Evolutionary conservation across 2,888 invertebrate genomes (phyloP).

Genomic region (Melieria crassipennis): DNA sequence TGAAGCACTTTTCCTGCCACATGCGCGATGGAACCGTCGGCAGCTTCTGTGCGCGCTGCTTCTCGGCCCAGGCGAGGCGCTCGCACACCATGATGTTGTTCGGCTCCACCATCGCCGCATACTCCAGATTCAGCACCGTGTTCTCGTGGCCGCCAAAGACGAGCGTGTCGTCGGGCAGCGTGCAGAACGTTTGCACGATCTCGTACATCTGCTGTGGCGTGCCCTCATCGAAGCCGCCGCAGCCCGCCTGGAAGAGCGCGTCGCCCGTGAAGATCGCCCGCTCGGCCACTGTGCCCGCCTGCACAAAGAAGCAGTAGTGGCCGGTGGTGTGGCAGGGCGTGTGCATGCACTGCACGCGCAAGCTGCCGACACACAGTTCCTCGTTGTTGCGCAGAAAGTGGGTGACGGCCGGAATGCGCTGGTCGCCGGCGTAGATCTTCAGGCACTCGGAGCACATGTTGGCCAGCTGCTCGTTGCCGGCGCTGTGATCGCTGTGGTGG

Average conservation of each 20-base stretch:
- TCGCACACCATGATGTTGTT: constrained; percentile 73
- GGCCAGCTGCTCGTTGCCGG: constrained; percentile 73
- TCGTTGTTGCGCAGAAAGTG: constrained; percentile 78
- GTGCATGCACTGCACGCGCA: constrained; percentile 80
- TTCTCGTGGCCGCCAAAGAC: constrained; percentile 98
- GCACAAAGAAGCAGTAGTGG: constrained; percentile 90
- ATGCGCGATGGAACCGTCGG: constrained; percentile 94
- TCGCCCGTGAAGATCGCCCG: constrained; percentile 92
- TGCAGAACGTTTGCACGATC: constrained; percentile 78
- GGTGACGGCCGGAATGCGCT: constrained; percentile 80
- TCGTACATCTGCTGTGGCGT: constrained; percentile 90
- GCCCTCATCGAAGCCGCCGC: constrained; percentile 96
- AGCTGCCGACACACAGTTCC: constrained; percentile 74
- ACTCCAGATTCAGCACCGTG: constrained; percentile 84
- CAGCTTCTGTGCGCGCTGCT: constrained; percentile 69
- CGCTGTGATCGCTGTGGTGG: constrained; percentile 81
- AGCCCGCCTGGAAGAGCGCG: constrained; percentile 91
- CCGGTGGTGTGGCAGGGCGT: constrained; percentile 96
- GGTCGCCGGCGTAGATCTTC: constrained; percentile 77
- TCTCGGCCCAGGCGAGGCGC: constrained; percentile 76
- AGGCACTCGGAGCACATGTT: constrained; percentile 70
- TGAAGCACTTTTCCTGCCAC: constrained; percentile 81
- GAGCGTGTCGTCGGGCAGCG: constrained; percentile 80
- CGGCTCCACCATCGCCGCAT: constrained; percentile 84
- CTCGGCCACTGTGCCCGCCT: constrained; percentile 66